Evolutionary conservation across 1,140 invertebrate species (phyloP), one percentile per base, ranked within the genome.

Genomic region (Calosoma granatense): DNA sequence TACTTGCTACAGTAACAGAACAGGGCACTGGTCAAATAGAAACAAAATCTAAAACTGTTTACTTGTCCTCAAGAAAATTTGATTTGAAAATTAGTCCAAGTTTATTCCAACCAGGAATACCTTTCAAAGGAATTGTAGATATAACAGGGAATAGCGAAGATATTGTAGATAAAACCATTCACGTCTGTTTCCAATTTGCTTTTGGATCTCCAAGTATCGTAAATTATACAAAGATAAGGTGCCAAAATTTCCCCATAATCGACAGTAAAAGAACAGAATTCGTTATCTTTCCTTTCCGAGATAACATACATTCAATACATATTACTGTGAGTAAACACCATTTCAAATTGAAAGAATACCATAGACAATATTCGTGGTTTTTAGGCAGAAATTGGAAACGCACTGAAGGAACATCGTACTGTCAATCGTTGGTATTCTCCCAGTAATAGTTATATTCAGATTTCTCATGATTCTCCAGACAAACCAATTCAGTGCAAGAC

Each of bases 1-100:
- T n/a, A n/a, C n/a, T n/a, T n/a, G n/a, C n/a, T n/a, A n/a, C 78
- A 53, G 78, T 84, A n/a, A 82, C 77, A 0, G 82, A 84, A 65
- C 65, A 76, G 9, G 76, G 78, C 2, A 83, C 81, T 2, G 78
- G 76, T 52, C 72, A 77, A 53, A 71, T 75, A 12, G 71, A 79
- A 56, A 76, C 79, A n/a, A 68, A 71, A 0, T 77, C 71, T 2
- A 71, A 65, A 30, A 71, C 67, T 20, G 71, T 70, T n/a, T n/a
- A n/a, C n/a, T n/a, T n/a, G n/a, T n/a, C n/a, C n/a, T n/a, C n/a
- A n/a, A n/a, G n/a, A n/a, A n/a, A n/a, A n/a, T n/a, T n/a, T n/a
- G n/a, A n/a, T n/a, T n/a, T n/a, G n/a, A n/a, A n/a, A n/a, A n/a
- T n/a, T n/a, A n/a, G n/a, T n/a, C n/a, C n/a, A n/a, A n/a, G n/a